Percentiles rank a stretch among this genome's conserved stretches.
These are phyloP conservation scores for Meloidogyne floridensis DNA, from an alignment of 1,140 invertebrate species.

Conservation along the genomic window DNA sequence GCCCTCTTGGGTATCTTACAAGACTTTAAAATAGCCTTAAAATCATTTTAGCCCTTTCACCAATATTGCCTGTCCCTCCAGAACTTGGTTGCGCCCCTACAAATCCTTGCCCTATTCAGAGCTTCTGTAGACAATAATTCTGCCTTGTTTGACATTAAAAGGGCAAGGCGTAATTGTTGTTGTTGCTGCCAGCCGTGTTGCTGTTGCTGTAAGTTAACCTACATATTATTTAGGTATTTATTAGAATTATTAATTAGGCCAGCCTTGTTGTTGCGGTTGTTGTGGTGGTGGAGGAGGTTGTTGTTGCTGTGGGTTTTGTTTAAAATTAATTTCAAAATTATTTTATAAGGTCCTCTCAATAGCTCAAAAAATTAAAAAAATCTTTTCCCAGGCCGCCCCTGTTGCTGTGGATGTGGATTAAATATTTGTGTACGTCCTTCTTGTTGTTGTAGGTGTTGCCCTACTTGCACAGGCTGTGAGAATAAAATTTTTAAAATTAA, in stretches of 20 bases:
- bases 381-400: background rate
- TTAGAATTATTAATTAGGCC: background rate
- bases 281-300: background rate
- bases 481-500: background rate
- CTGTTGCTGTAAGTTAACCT: background rate
- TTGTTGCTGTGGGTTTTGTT: background rate
- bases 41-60: background rate
- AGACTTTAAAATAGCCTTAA: too few species aligned
- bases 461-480: background rate
- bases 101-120: background rate
- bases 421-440: background rate
- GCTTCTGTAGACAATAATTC: conserved; percentile 2
- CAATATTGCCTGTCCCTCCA: conserved; percentile 3
- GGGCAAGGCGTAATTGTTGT: conserved; percentile 5
- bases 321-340: background rate
- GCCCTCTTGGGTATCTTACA: background rate
- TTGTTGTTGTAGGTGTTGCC: background rate
- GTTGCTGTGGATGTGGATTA: background rate
- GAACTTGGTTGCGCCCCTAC: background rate
- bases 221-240: background rate
- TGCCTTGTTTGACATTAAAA: background rate
- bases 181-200: background rate
- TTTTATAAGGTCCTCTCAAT: too few species aligned
- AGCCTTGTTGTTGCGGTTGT: background rate
- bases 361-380: too few species aligned